phyloP scores from a whole-genome alignment of 2,888 invertebrate species.

The Shargacucullia verbasci region DNA sequence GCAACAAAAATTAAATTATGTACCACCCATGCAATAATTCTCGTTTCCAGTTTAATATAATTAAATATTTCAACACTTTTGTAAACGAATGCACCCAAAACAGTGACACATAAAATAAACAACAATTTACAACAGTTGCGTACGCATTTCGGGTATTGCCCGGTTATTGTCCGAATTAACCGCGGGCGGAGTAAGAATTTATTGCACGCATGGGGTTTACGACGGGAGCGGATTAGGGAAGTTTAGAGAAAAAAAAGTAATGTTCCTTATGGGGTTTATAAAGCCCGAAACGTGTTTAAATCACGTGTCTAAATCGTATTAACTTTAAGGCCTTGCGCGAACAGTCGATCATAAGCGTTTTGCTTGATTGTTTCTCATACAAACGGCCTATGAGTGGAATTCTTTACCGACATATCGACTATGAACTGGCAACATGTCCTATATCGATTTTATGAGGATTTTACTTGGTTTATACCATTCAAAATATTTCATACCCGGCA shows the following conservation, averaged over 20 bases:
- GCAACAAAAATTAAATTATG: no score
- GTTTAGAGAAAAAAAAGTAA: constrained; percentile 27
- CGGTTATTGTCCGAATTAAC: constrained; percentile 46
- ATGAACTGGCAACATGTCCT: no score
- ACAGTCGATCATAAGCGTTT: no score
- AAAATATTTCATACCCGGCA: no score
- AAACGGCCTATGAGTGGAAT: no score
- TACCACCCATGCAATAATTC: background rate
- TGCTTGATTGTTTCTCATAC: no score
- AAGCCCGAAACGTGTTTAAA: constrained; percentile 9
- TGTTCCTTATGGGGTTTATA: constrained; percentile 13
- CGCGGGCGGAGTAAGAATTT: constrained; percentile 32
- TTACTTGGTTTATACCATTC: no score
- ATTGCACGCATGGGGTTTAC: constrained; percentile 36
- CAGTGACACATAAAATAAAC: constrained; percentile 31
- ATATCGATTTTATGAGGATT: no score
- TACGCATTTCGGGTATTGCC: constrained; percentile 33
- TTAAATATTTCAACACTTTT: constrained; percentile 35
- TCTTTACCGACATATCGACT: no score
- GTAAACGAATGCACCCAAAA: constrained; percentile 28
- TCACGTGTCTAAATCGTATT: constrained; percentile 6
- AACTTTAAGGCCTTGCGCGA: no score
- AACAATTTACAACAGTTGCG: constrained; percentile 32
- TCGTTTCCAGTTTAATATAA: background rate
- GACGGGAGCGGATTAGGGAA: constrained; percentile 30